Base-by-base conservation (phyloP, 2,113 vertebrate genomes). In the Synchiropus splendidus region DNA sequence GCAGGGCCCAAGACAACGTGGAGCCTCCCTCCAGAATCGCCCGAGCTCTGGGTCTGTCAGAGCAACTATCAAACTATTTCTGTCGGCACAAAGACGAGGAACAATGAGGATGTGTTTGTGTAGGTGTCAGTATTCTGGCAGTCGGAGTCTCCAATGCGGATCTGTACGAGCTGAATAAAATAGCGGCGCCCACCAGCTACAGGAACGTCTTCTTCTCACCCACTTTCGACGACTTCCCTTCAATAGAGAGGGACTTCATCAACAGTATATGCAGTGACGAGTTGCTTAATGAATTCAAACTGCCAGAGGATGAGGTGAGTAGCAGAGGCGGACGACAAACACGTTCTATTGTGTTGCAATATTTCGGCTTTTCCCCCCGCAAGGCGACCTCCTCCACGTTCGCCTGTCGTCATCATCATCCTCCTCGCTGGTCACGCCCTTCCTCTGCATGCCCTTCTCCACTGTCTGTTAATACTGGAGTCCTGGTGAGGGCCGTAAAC, bases 1-100 rank as follows among this genome's bases (percentile, higher is more conserved):
- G 90, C n/a, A 79, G 54, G 34, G 91, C 90, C 17, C 89, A 89
- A 64, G 90, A 94, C 16, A 82, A 92, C 0, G 90, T 93, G 53
- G 13, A 72, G 38, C 78, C 78, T 1, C 86, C 91, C 6, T 87
- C 91, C 18, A 87, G 82, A 64, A 79, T 79, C 18, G 89, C 87
- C 9, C 88, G 81, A 1, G 82, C 78, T 44, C 73, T 88, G 13
- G 90, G 90, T 92, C 56, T 65, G 81, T 62, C 5, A 31, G 34
- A 16, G 5, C 6, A n/a, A 5, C 12, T 6, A 12, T 18, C 16
- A 13, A 6, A 11, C 2, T 4, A 31, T 1, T 9, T 37, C 10
- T 16, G 15, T 11, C 9, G 4, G 2, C 10, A 15, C 9, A 13
- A 3, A 37, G 35, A 16, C 35, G 15, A n/a, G 6, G 1, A 27